These are phyloP conservation scores for Ips typographus DNA, from an alignment of 1,140 invertebrate species.

Conservation along the genomic window DNA sequence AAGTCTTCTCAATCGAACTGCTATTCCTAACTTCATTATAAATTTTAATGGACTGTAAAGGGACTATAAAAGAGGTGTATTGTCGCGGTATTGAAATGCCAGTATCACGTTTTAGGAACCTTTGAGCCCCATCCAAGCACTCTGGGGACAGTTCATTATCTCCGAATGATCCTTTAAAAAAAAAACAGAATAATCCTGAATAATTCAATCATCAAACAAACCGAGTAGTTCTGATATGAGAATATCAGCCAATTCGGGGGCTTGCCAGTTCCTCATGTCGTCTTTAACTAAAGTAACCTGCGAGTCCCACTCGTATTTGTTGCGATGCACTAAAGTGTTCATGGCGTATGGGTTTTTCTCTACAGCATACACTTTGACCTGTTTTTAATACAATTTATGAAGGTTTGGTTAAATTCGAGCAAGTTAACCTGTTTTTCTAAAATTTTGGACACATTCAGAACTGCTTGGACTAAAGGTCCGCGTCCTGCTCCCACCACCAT, in stretches of 20 bases:
- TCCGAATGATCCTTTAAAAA: constrained; percentile 82
- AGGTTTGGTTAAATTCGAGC: background rate
- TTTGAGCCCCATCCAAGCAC: constrained; percentile 93
- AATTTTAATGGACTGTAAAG: constrained; percentile 78
- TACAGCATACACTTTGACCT: constrained; percentile 84
- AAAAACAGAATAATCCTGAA: background rate
- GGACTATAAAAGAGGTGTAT: constrained; percentile 90
- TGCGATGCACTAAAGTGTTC: constrained; percentile 80
- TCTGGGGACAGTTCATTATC: constrained; percentile 99
- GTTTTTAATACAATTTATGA: background rate
- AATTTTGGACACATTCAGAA: constrained; percentile 73
- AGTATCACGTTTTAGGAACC: constrained; percentile 78
- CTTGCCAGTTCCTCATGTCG: constrained; percentile 88
- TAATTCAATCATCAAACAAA: constrained; percentile 30
- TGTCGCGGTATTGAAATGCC: constrained; percentile 90
- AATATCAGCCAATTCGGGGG: constrained; percentile 89
- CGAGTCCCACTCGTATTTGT: constrained; percentile 76
- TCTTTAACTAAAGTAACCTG: constrained; percentile 71
- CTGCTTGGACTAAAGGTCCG: constrained; percentile 87
- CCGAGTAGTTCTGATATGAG: constrained; percentile 92
- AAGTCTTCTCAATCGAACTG: constrained; percentile 45
- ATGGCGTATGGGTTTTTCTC: constrained; percentile 99
- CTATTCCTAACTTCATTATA: constrained; percentile 66
- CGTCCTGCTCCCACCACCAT: constrained; percentile 96
- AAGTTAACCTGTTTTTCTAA: constrained; percentile 45